Conservation (phyloP, 2,113 vertebrate species). For the Chionomys nivalis region DNA sequence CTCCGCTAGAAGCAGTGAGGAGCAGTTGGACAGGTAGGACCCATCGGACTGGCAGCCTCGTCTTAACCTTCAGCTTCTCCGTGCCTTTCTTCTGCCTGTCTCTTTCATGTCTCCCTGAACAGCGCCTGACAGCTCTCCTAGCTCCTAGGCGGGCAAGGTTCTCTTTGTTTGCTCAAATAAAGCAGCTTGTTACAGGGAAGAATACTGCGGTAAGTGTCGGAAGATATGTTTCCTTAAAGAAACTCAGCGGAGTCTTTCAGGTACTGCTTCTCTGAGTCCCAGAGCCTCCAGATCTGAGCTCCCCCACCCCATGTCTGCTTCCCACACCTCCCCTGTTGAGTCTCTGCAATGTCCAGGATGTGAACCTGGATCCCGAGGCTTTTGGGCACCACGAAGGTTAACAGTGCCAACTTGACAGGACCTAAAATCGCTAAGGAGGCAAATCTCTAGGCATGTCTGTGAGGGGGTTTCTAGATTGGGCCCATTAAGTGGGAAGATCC, state of each 20-base stretch:
- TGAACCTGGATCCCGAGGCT: fast-evolving
- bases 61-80: slow-evolving; percentile 53
- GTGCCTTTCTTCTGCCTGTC: not conserved
- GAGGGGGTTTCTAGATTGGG: not conserved
- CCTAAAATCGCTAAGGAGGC: not conserved
- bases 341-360: not conserved
- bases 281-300: not conserved
- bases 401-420: not conserved
- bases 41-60: not conserved
- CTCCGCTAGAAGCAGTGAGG: not conserved
- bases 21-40: not conserved
- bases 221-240: slow-evolving; percentile 62
- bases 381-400: fast-evolving
- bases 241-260: slow-evolving; percentile 49
- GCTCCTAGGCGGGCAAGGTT: not conserved
- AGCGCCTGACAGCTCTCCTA: slow-evolving; percentile 58
- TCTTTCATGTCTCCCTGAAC: slow-evolving; percentile 53
- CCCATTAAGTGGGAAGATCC: not conserved
- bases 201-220: slow-evolving; percentile 58
- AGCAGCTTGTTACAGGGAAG: slow-evolving; percentile 61
- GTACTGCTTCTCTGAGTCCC: not conserved
- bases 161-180: slow-evolving; percentile 75
- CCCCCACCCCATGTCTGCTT: not conserved
- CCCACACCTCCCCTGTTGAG: not conserved
- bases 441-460: not conserved